A percentile compares a stretch with the other conserved stretches of the same genome.
phyloP scores from a whole-genome alignment of 2,113 vertebrate genomes.

The Tupaia tana region DNA sequence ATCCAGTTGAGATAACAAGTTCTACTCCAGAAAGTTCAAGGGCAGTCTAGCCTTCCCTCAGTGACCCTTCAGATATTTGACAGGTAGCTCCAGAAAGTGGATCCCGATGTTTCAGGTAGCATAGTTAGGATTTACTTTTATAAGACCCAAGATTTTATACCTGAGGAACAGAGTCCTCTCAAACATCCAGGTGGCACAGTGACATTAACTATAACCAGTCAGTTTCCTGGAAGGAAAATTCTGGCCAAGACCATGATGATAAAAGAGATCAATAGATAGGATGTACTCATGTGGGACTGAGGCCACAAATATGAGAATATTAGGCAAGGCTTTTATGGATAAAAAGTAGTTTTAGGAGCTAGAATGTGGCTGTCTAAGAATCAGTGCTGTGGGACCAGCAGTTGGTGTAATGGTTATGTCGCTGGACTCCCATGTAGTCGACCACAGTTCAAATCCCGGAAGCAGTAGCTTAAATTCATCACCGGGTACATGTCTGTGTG shows the following conservation, averaged over 20 bases:
- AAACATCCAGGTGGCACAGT: background rate
- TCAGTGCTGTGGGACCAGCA: background rate
- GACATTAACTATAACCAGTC: conserved; percentile 15
- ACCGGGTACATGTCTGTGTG: too few relatives aligned
- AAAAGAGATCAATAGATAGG: background rate
- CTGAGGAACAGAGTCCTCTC: background rate
- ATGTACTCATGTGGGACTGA: background rate
- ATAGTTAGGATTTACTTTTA: conserved; percentile 21
- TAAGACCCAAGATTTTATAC: background rate
- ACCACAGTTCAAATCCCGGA: too few relatives aligned
- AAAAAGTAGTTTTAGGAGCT: background rate
- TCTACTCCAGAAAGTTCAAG: conserved; percentile 1
- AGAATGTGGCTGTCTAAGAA: background rate
- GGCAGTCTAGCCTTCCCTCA: background rate
- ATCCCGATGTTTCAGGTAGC: background rate
- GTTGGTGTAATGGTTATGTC: too few relatives aligned
- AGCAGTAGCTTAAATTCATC: too few relatives aligned
- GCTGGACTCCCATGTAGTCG: too few relatives aligned
- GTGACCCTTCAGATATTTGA: background rate
- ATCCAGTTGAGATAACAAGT: conserved; percentile 10
- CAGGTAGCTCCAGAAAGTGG: background rate
- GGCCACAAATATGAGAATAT: background rate
- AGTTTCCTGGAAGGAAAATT: conserved; percentile 37
- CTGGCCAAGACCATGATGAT: conserved; percentile 24
- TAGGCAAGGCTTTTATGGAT: conserved; percentile 12